Base-by-base conservation (phyloP, 2,113 vertebrate species). In the Alligator sinensis region DNA sequence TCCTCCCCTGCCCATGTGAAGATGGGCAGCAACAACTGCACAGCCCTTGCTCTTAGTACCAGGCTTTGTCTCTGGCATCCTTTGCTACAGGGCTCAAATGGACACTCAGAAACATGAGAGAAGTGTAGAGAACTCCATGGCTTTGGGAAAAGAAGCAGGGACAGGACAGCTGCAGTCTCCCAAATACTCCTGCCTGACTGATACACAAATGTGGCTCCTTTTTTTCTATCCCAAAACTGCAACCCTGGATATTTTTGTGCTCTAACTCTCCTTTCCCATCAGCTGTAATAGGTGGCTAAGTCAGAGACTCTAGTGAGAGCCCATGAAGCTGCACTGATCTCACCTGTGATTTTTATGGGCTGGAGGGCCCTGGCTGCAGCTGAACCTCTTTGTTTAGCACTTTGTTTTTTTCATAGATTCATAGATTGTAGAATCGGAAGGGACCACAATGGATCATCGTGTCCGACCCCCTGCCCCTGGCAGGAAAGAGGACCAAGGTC, bases 51-150 rank as follows among this genome's bases (percentile, higher is more conserved):
- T 6, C 21, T 47, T 9, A 27, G 27, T 58, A 64, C 34, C 25
- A 24, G 4, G 58, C 22, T n/a, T 6, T 5, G 2, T 77, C 3
- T 1, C 4, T 14, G 55, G 70, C 11, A 0, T 0, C 1, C 14
- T 12, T 2, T 34, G 30, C 15, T 4, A 0, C 4, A 55, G 27
- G n/a, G 4, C 1, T 2, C 66, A 1, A 58, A 77, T 77, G 9
- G 17, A 28, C 75, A 57, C 75, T 28, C 3, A 5, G 47, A 58
- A 58, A 77, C 55, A 58, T n/a, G 55, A 19, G 27, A 57, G 15
- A 55, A 54, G 54, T 27, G 55, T 11, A 54, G 15, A 57, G 75
- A 55, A n/a, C 27, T 28, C 54, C 15, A 28, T 3, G 55, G 54
- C 24, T 57, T 57, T 18, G 18, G 72, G 70, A n/a, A 77, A 77